A percentile compares a stretch with the other conserved stretches of the same genome.
Evolutionary conservation across 2,113 vertebrate genomes (phyloP).

Genomic region (Dryoscopus gambensis): DNA sequence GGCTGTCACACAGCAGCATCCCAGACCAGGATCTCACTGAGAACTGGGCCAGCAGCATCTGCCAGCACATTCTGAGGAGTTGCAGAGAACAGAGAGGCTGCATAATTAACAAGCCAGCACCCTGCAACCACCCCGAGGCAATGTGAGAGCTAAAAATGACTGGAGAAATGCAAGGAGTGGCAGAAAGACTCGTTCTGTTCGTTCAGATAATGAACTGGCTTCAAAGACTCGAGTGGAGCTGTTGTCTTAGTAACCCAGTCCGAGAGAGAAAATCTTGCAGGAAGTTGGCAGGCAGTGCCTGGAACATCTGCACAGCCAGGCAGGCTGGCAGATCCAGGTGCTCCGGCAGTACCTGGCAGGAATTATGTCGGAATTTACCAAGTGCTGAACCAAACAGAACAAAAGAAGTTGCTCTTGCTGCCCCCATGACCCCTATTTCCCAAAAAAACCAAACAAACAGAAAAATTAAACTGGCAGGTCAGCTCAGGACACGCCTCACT

Average conservation of each 20-base stretch:
- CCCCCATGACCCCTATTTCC: accelerated
- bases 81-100: neutral
- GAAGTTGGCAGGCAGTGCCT: neutral
- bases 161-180: neutral
- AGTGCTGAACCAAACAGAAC: neutral
- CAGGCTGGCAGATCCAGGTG: neutral
- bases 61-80: neutral
- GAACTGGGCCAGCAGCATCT: neutral
- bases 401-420: neutral
- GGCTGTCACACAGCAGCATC: neutral
- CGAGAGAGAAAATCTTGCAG: neutral
- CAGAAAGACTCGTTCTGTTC: conserved; percentile 43
- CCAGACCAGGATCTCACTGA: neutral
- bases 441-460: neutral
- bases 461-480: neutral
- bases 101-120: neutral
- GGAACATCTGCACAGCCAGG: neutral
- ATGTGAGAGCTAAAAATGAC: neutral
- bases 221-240: neutral
- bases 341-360: neutral
- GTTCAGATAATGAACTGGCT: conserved; percentile 42
- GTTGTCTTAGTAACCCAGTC: conserved; percentile 47
- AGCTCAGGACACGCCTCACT: neutral
- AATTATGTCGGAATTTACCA: neutral
- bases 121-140: conserved; percentile 5